Percentiles rank a stretch among this genome's conserved stretches.
These are phyloP conservation scores for Aproaerema taeniolella DNA, from an alignment of 2,888 invertebrate species.

Conservation along the genomic window DNA sequence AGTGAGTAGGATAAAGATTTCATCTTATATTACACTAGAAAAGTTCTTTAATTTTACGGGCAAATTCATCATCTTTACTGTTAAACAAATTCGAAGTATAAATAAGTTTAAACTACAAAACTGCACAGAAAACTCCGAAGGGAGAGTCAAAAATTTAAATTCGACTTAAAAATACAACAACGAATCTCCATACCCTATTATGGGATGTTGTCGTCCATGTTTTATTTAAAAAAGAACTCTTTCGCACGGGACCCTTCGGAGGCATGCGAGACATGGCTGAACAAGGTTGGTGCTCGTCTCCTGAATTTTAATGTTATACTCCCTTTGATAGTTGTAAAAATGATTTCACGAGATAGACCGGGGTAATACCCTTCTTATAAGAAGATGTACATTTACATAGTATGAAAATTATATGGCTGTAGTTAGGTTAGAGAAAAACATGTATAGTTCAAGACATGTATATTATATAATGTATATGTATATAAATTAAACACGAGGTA, in stretches of 20 bases:
- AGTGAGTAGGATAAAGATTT: too few relatives aligned
- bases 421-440: too few relatives aligned
- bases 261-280: conserved; percentile 39
- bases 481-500: too few relatives aligned
- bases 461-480: too few relatives aligned
- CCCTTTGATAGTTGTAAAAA: conserved; percentile 69
- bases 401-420: too few relatives aligned
- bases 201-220: conserved; percentile 38
- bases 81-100: too few relatives aligned
- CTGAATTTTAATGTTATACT: conserved; percentile 66
- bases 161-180: conserved; percentile 14
- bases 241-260: conserved; percentile 33
- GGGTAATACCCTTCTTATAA: conserved; percentile 26
- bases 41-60: too few relatives aligned
- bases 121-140: too few relatives aligned
- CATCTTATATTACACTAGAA: too few relatives aligned
- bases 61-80: too few relatives aligned
- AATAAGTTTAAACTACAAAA: too few relatives aligned
- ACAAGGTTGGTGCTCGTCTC: conserved; percentile 61
- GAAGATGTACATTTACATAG: conserved; percentile 32
- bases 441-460: too few relatives aligned
- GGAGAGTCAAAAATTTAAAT: conserved; percentile 12
- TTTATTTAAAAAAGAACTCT: conserved; percentile 44
- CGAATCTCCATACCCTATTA: conserved; percentile 36
- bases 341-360: conserved; percentile 47